Percentiles rank a stretch among this genome's conserved stretches.
Evolutionary conservation across 2,113 vertebrate genomes (phyloP).

Genomic region (Chlamydotis undulata): DNA sequence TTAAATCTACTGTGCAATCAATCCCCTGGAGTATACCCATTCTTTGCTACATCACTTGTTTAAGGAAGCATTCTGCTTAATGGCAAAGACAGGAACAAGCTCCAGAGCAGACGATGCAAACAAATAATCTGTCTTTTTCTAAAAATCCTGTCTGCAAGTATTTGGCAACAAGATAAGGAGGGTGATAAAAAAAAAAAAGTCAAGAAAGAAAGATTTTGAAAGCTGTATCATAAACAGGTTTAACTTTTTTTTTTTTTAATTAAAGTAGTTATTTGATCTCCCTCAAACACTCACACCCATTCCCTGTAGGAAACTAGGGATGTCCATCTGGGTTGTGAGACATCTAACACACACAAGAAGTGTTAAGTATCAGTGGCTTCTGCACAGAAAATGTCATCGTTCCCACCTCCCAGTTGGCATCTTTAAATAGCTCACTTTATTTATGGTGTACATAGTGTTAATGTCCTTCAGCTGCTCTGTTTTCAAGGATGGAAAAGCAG

Average conservation of each 20-base stretch:
- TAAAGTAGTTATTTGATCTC: conserved; percentile 46
- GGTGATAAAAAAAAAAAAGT: conserved; percentile 5
- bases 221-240: conserved; percentile 32
- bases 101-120: not conserved
- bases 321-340: conserved; percentile 62
- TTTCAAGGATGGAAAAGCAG: conserved; percentile 88
- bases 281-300: conserved; percentile 44
- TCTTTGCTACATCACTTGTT: conserved; percentile 25
- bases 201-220: not conserved
- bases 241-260: conserved; percentile 6
- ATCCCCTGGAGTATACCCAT: conserved; percentile 10
- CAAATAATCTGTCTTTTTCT: not conserved
- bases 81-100: not conserved
- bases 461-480: conserved; percentile 83
- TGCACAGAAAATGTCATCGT: conserved; percentile 72
- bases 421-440: conserved; percentile 83
- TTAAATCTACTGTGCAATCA: conserved; percentile 66
- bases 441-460: conserved; percentile 82
- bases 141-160: not conserved
- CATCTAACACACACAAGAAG: conserved; percentile 56
- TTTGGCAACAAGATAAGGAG: conserved; percentile 4
- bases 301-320: conserved; percentile 63
- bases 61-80: not conserved
- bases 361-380: conserved; percentile 76
- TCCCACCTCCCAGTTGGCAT: conserved; percentile 65